Conservation (phyloP, 37 sponge, comb jelly and placozoan species). For the Halisarca cf. caerulea region DNA sequence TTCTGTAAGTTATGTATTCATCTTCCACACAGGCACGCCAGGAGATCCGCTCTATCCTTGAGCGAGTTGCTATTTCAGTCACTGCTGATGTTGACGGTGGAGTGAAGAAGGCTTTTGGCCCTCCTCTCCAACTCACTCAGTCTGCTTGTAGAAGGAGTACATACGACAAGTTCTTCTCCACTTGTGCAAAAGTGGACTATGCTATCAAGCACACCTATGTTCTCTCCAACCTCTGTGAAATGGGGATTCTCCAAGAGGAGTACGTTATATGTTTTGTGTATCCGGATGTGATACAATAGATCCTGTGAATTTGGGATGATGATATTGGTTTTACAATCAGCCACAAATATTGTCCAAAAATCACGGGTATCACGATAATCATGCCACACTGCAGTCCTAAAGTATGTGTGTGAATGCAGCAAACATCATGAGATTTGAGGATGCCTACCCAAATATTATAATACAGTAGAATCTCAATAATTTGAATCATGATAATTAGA, state of each 20-base stretch:
- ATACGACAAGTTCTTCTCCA: conserved; percentile 7
- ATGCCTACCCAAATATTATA: too few species aligned
- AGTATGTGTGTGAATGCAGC: too few species aligned
- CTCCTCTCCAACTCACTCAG: background rate
- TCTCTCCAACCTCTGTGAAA: conserved; percentile 59
- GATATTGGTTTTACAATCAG: too few species aligned
- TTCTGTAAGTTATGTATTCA: too few species aligned
- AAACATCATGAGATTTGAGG: too few species aligned
- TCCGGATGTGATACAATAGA: too few species aligned
- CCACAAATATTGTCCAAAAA: too few species aligned
- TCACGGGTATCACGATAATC: too few species aligned
- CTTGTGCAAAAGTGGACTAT: conserved; percentile 42
- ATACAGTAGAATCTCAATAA: too few species aligned
- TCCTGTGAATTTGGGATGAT: too few species aligned
- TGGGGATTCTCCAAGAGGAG: background rate
- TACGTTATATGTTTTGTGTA: background rate
- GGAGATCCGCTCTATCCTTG: conserved; percentile 4
- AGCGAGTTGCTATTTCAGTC: background rate
- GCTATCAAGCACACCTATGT: conserved; percentile 46
- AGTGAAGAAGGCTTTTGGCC: conserved; percentile 10
- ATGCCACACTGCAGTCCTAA: too few species aligned
- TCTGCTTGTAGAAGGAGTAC: background rate
- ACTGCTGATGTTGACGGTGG: background rate
- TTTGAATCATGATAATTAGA: too few species aligned
- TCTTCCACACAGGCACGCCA: background rate